Evolutionary conservation across 2,113 vertebrate species (phyloP).

Genomic region (Corythaixoides concolor): DNA sequence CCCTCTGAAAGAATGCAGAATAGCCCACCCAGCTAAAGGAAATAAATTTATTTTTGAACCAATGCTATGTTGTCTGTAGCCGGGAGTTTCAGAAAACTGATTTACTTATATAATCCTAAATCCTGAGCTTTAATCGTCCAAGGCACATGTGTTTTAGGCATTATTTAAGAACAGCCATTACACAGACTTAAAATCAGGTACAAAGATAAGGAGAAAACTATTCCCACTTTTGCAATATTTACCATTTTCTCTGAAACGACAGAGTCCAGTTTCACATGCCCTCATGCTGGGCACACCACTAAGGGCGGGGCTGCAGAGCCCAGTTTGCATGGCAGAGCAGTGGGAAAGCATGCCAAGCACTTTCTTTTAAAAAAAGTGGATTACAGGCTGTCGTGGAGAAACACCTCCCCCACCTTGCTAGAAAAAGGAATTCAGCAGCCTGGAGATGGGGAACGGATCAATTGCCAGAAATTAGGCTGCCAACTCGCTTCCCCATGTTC

Average conservation of each 20-base stretch:
- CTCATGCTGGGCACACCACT: neutral
- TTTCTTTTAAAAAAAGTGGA: neutral
- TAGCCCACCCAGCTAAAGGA: neutral
- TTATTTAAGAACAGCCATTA: neutral
- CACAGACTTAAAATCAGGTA: neutral
- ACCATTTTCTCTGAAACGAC: neutral
- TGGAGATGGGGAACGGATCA: constrained; percentile 12
- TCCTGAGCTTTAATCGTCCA: neutral
- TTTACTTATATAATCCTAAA: neutral
- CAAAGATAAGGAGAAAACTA: neutral
- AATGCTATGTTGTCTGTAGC: neutral
- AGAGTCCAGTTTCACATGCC: neutral
- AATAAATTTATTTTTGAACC: neutral
- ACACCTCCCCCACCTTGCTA: constrained; percentile 14
- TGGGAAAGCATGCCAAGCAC: neutral
- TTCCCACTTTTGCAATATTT: neutral
- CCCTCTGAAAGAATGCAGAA: neutral
- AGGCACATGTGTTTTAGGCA: neutral
- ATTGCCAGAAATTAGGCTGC: constrained; percentile 61
- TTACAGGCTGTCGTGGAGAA: neutral
- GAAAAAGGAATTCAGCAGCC: constrained; percentile 28
- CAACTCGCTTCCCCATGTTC: constrained; percentile 50
- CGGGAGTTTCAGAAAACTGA: neutral
- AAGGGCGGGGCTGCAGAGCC: neutral
- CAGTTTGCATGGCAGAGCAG: neutral